Evolutionary conservation across 2,888 invertebrate species (phyloP).

Genomic region (Eristalis pertinax): DNA sequence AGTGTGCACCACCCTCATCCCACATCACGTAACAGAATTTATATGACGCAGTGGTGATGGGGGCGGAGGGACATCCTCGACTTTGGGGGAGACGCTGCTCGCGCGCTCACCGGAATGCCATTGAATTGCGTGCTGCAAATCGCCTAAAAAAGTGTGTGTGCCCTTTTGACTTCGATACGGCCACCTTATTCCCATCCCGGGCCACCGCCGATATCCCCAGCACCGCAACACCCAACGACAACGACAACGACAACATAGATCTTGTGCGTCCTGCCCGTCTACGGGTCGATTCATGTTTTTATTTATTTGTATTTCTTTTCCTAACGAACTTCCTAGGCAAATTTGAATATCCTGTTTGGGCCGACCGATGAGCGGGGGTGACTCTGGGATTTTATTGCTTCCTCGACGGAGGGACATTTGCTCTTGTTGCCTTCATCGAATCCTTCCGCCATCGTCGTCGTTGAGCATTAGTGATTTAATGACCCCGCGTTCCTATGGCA

Average conservation of each 20-base stretch:
- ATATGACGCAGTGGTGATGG: constrained; percentile 48
- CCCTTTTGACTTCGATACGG: constrained; percentile 32
- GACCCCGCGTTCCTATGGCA: constrained; percentile 43
- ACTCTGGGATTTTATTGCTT: constrained; percentile 57
- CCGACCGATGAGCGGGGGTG: not conserved
- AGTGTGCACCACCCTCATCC: constrained; percentile 8
- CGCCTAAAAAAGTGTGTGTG: constrained; percentile 41
- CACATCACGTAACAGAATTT: constrained; percentile 42
- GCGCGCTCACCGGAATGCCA: constrained; percentile 52
- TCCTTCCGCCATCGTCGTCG: constrained; percentile 14
- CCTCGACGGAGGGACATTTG: constrained; percentile 51
- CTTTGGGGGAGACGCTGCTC: not conserved
- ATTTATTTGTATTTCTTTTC: constrained; percentile 68
- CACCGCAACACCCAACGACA: too few relatives aligned
- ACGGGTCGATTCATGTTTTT: constrained; percentile 65
- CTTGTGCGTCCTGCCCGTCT: constrained; percentile 34
- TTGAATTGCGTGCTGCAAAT: constrained; percentile 69
- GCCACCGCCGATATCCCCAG: not conserved
- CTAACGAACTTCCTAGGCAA: constrained; percentile 70
- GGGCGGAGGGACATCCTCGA: constrained; percentile 49
- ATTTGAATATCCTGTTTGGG: constrained; percentile 71
- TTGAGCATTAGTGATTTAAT: constrained; percentile 49
- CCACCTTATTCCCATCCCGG: constrained; percentile 18
- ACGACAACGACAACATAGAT: not conserved
- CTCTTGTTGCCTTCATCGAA: constrained; percentile 8